phyloP scores from a whole-genome alignment of 2,888 invertebrate genomes.

The Crossocerus cetratus region DNA sequence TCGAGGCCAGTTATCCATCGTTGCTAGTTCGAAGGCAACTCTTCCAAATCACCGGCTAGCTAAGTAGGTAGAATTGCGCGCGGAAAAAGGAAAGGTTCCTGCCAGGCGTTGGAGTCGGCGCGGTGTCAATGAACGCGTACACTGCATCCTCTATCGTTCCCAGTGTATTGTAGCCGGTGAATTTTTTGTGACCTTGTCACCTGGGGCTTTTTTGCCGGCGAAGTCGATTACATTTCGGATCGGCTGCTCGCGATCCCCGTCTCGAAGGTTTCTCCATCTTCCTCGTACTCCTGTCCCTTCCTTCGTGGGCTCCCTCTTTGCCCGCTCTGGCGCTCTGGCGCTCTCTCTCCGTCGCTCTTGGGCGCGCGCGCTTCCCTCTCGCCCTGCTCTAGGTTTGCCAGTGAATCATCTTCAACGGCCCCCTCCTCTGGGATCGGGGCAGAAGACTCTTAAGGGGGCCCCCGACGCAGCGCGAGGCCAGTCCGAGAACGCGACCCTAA shows the following conservation, averaged over 20 bases:
- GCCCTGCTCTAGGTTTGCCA: slow-evolving; percentile 60
- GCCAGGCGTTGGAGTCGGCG: neutral
- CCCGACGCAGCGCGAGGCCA: slow-evolving; percentile 74
- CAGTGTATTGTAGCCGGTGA: slow-evolving; percentile 15
- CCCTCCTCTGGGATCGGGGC: slow-evolving; percentile 69
- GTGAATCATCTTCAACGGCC: slow-evolving; percentile 73
- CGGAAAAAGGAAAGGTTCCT: too few species aligned
- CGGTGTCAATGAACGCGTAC: slow-evolving; percentile 50
- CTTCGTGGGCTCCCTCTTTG: slow-evolving; percentile 30
- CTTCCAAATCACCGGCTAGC: too few species aligned
- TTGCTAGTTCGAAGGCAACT: too few species aligned
- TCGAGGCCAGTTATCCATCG: too few species aligned
- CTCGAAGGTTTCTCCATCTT: slow-evolving; percentile 7
- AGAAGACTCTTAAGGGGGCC: slow-evolving; percentile 76
- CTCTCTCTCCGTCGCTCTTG: neutral
- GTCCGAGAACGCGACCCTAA: slow-evolving; percentile 76
- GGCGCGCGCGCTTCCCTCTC: slow-evolving; percentile 33
- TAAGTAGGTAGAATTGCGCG: too few species aligned
- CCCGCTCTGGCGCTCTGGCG: too few species aligned
- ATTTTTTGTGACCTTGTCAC: slow-evolving; percentile 39
- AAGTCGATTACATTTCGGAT: slow-evolving; percentile 53
- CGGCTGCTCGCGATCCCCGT: slow-evolving; percentile 24
- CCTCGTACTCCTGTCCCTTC: slow-evolving; percentile 37
- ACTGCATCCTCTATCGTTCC: slow-evolving; percentile 12
- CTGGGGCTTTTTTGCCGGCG: slow-evolving; percentile 30